A percentile compares a stretch with the other conserved stretches of the same genome.
Conservation (phyloP, 1,140 invertebrate species). For the Atta cephalotes region DNA sequence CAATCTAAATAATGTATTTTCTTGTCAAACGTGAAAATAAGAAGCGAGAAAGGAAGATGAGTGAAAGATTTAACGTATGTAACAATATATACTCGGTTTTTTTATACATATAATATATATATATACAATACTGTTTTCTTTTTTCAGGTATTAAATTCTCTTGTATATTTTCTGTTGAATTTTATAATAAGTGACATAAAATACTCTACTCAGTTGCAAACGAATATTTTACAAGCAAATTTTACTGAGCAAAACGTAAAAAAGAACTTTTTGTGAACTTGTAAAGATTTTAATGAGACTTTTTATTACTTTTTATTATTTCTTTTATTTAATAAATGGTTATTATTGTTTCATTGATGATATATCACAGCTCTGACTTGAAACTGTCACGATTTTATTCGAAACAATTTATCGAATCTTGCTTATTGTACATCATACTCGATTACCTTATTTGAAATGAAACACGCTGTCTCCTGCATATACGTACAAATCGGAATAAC, state of each 20-base stretch:
- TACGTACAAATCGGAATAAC: constrained; percentile 18
- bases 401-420: constrained; percentile 11
- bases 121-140: background rate
- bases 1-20: background rate
- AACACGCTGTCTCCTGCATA: background rate
- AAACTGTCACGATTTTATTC: constrained; percentile 1
- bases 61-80: background rate
- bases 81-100: background rate
- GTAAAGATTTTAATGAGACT: background rate
- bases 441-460: constrained; percentile 34
- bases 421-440: constrained; percentile 15
- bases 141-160: background rate
- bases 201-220: background rate
- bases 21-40: background rate
- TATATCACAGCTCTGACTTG: background rate
- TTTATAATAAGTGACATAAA: constrained; percentile 1
- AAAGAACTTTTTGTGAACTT: background rate
- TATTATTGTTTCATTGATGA: background rate
- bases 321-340: background rate
- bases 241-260: background rate
- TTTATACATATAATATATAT: background rate
- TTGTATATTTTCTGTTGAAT: background rate
- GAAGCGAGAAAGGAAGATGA: background rate
- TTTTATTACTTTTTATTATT: background rate
- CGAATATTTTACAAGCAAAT: background rate